A percentile compares a stretch with the other conserved stretches of the same genome.
Evolutionary conservation across 2,797 vertebrate genomes (phyloP).

Genomic region (Crenuchus spilurus): DNA sequence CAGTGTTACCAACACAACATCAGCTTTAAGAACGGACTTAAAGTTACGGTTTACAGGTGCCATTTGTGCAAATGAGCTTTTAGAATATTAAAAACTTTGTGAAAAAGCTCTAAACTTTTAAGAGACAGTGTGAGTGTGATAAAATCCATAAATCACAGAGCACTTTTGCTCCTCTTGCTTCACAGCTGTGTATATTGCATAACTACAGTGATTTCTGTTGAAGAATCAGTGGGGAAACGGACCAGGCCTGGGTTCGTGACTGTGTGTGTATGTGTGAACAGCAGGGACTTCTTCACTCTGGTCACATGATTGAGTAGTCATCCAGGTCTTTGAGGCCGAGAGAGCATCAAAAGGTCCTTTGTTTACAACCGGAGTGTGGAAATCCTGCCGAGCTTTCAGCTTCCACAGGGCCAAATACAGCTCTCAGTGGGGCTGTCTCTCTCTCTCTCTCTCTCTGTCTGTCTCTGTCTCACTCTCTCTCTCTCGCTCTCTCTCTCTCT

Average conservation of each 20-base stretch:
- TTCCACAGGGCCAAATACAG: slow-evolving; percentile 52
- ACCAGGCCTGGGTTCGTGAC: neutral
- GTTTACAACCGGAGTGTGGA: slow-evolving; percentile 63
- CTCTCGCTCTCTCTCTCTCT: neutral
- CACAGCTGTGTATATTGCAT: slow-evolving; percentile 4
- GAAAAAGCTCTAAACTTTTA: neutral
- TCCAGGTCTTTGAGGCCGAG: slow-evolving; percentile 54
- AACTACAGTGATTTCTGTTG: neutral
- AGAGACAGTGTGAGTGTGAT: neutral
- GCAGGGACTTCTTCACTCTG: slow-evolving; percentile 6
- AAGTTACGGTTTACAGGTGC: too few relatives aligned
- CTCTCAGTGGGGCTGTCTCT: slow-evolving; percentile 46
- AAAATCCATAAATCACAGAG: neutral
- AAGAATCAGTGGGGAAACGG: neutral
- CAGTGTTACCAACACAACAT: too few relatives aligned
- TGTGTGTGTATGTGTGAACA: slow-evolving; percentile 27
- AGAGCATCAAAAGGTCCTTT: slow-evolving; percentile 70
- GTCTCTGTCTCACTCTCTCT: slow-evolving; percentile 6
- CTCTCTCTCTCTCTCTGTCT: slow-evolving; percentile 17
- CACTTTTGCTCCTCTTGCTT: neutral
- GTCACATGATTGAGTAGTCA: slow-evolving; percentile 63
- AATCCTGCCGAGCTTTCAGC: slow-evolving; percentile 49
- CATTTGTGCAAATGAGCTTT: too few relatives aligned
- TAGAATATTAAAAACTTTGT: neutral
- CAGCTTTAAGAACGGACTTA: too few relatives aligned